Base-by-base conservation (phyloP, 2,797 vertebrate species). In the Loriculus beryllinus region DNA sequence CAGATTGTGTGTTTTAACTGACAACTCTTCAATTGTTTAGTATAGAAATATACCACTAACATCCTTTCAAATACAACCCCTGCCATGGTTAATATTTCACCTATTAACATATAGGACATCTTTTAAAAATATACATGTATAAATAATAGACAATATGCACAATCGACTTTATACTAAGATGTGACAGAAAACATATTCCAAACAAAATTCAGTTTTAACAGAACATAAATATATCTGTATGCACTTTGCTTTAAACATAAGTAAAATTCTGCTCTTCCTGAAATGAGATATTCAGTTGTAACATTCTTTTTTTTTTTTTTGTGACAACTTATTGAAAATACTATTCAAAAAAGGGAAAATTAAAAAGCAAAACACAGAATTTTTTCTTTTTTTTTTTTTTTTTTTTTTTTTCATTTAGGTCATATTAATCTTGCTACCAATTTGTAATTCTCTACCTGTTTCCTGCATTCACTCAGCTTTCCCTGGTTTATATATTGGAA, bases 141-240 rank as follows among this genome's bases (percentile, higher is more conserved):
- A 35, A 71, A 83, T 82, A 64, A 52, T 10, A 60, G 16, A 29
- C 5, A 56, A 28, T 33, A 72, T 23, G 28, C 6, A 71, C n/a
- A 68, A 60, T 25, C 35, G 51, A 33, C 54, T 63, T 76, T 49
- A 67, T 39, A 78, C 35, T 37, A 43, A 49, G 21, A 49, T 19
- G 6, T 42, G 26, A 63, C 11, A 76, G 35, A 76, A 93, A 80
- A 63, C 39, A 48, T 52, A 71, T 77, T 89, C 37, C 29, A 65
- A 65, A 25, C 16, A 92, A 92, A 92, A 78, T 42, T 83, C 20
- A 42, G 17, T 78, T 86, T 83, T n/a, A 88, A 88, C 9, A 59
- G 31, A 70, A 54, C 2, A 45, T 18, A 87, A 77, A 59, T 28
- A 37, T 5, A 78, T 48, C 15, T 31, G 2, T 16, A 56, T 1